Evolutionary conservation across 2,113 vertebrate species (phyloP).

Genomic region (Anolis carolinensis): DNA sequence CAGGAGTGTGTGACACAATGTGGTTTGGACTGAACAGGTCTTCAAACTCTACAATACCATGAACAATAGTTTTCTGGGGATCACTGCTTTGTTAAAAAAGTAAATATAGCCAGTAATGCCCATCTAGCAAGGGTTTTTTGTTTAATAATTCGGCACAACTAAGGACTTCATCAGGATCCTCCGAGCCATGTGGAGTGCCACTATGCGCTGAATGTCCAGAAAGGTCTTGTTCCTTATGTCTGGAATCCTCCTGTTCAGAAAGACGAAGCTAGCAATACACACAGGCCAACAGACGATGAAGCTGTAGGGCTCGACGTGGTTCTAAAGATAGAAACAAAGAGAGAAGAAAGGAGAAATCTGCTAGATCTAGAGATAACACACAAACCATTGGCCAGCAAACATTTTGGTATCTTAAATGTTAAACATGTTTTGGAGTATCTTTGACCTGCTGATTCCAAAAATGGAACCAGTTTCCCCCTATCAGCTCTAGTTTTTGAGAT

Average conservation of each 20-base stretch:
- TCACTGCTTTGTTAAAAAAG: background rate
- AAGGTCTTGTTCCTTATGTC: background rate
- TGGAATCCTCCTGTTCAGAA: background rate
- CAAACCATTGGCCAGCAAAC: too few species aligned
- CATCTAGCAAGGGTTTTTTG: background rate
- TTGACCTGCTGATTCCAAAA: too few species aligned
- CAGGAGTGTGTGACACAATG: too few species aligned
- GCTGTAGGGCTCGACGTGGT: background rate
- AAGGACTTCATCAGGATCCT: background rate
- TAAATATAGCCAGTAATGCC: too few species aligned
- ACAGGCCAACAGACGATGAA: conserved; percentile 11
- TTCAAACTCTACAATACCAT: too few species aligned
- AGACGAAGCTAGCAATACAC: background rate
- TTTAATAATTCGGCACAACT: background rate
- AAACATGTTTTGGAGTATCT: too few species aligned
- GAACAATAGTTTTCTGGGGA: background rate
- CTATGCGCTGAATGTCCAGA: background rate
- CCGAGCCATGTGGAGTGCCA: background rate
- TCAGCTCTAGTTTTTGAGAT: too few species aligned
- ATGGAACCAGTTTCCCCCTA: too few species aligned
- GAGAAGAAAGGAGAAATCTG: too few species aligned
- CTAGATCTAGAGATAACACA: background rate
- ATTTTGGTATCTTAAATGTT: too few species aligned
- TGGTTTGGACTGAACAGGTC: too few species aligned
- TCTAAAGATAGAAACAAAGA: background rate